Conservation (phyloP, 1,140 invertebrate genomes). For the Cyphomyrmex costatus region DNA sequence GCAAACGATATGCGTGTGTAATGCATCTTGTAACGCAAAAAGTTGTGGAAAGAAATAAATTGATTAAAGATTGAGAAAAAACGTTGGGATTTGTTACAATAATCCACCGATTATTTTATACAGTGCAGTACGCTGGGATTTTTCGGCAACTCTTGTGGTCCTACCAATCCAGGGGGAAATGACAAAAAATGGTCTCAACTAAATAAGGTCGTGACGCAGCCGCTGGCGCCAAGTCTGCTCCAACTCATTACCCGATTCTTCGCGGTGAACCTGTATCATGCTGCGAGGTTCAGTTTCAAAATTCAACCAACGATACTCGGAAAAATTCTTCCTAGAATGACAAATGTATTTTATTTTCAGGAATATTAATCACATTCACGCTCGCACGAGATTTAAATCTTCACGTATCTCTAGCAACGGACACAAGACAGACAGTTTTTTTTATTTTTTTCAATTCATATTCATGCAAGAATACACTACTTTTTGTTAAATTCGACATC, state of each 20-base stretch:
- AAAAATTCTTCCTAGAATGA: conserved; percentile 46
- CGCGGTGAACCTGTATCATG: conserved; percentile 73
- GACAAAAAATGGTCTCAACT: conserved; percentile 74
- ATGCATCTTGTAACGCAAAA: neutral
- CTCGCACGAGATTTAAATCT: neutral
- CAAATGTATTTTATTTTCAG: conserved; percentile 42
- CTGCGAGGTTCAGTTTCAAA: conserved; percentile 55
- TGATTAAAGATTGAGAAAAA: conserved; percentile 41
- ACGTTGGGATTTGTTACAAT: conserved; percentile 31
- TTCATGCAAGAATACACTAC: neutral
- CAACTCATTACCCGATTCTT: conserved; percentile 85
- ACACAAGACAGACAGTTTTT: neutral
- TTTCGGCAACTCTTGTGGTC: conserved; percentile 45
- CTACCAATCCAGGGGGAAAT: conserved; percentile 22
- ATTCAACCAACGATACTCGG: conserved; percentile 42
- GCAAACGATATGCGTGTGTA: too few relatives aligned
- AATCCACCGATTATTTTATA: conserved; percentile 27
- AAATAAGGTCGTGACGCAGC: conserved; percentile 83
- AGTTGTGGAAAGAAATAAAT: neutral
- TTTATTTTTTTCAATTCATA: neutral
- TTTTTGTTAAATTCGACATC: conserved; percentile 22
- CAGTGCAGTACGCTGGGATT: neutral
- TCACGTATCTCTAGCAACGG: neutral
- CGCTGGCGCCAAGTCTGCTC: conserved; percentile 81
- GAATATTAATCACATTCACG: conserved; percentile 45